A percentile compares a stretch with the other conserved stretches of the same genome.
Conservation (phyloP, 2,113 vertebrate species). For the Psammodynastes pulverulentus region DNA sequence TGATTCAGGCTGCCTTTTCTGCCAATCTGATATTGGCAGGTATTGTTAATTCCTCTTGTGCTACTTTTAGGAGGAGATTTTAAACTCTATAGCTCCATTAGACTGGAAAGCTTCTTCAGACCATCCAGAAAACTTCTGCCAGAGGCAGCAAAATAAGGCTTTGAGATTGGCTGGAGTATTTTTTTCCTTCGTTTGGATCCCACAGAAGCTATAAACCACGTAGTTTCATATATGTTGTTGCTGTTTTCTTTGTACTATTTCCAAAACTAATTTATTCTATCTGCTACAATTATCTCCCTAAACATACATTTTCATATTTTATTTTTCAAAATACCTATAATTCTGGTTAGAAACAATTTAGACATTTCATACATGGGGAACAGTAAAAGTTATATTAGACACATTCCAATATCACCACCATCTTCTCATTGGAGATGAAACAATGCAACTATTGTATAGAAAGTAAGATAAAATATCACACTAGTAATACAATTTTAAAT, state of each 20-base stretch:
- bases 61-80: not conserved
- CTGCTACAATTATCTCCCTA: slow-evolving; percentile 9
- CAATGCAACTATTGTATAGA: not conserved
- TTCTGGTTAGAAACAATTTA: slow-evolving; percentile 6
- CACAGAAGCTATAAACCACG: slow-evolving; percentile 26
- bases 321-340: slow-evolving; percentile 46
- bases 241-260: not conserved
- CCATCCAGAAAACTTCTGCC: not conserved
- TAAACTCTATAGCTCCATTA: not conserved
- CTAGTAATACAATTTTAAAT: not conserved
- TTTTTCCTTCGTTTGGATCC: not conserved
- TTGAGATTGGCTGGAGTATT: not conserved
- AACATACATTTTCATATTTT: slow-evolving; percentile 22
- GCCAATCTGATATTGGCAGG: not conserved
- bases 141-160: not conserved
- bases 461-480: slow-evolving; percentile 18
- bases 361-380: slow-evolving; percentile 2
- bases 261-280: slow-evolving; percentile 36
- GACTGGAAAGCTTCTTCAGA: not conserved
- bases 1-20: not conserved
- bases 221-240: slow-evolving; percentile 15
- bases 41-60: not conserved
- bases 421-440: not conserved
- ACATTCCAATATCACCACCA: not conserved
- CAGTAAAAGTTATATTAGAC: slow-evolving; percentile 14